These are phyloP conservation scores for Thymelicus acteon DNA, from an alignment of 2,888 invertebrate species.

Conservation along the genomic window DNA sequence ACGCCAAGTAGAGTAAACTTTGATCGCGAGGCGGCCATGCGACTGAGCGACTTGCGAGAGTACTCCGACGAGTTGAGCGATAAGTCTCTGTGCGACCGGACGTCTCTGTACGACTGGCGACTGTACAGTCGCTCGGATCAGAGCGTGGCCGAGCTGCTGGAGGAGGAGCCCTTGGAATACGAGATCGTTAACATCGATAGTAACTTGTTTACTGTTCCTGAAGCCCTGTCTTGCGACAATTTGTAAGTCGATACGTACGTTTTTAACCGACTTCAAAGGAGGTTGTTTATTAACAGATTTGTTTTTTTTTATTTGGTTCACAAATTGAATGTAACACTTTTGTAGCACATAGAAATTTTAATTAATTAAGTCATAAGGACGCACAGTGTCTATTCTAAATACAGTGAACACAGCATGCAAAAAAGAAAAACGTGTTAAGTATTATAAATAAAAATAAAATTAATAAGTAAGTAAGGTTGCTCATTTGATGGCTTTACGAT, in stretches of 20 bases:
- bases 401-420: no score
- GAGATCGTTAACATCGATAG: constrained; percentile 76
- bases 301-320: no score
- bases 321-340: no score
- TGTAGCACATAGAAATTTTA: no score
- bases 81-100: constrained; percentile 38
- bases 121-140: constrained; percentile 27
- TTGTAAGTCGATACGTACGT: constrained; percentile 49
- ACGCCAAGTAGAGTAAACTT: constrained; percentile 60
- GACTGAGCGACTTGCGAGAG: constrained; percentile 48
- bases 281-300: no score
- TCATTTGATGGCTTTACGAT: no score
- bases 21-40: constrained; percentile 42
- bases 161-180: constrained; percentile 74
- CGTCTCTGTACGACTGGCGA: constrained; percentile 30
- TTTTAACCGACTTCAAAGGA: no score
- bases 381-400: no score
- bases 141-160: constrained; percentile 40
- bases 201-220: constrained; percentile 55
- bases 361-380: no score
- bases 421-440: no score
- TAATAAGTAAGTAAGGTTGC: no score
- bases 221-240: constrained; percentile 47
- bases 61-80: constrained; percentile 61
- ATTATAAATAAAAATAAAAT: no score